These are phyloP conservation scores for Siniperca undulata DNA, from an alignment of 2,797 vertebrate species.

Conservation along the genomic window DNA sequence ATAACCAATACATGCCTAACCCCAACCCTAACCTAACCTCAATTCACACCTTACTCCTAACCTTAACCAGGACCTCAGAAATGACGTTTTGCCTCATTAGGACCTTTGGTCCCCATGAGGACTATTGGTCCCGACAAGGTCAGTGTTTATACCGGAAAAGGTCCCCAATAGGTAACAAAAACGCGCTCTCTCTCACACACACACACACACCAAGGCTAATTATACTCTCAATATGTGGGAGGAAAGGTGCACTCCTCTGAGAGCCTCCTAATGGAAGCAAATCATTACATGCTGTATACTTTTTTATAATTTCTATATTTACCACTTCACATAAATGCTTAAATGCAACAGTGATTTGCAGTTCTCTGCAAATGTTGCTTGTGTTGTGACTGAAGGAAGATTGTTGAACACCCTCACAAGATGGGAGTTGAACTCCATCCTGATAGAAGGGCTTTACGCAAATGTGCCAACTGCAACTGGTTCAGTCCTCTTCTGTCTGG, in stretches of 20 bases:
- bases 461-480: slow-evolving; percentile 17
- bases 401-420: slow-evolving; percentile 14
- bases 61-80: neutral
- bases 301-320: slow-evolving; percentile 16
- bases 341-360: slow-evolving; percentile 27
- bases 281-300: slow-evolving; percentile 24
- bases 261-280: slow-evolving; percentile 26
- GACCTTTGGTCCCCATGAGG: too few relatives aligned
- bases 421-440: slow-evolving; percentile 17
- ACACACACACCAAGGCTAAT: slow-evolving; percentile 10
- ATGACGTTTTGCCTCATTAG: too few relatives aligned
- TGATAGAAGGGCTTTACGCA: slow-evolving; percentile 27
- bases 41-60: neutral
- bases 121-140: too few relatives aligned
- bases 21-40: neutral
- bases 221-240: slow-evolving; percentile 14
- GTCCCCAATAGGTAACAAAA: neutral
- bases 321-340: neutral
- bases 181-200: neutral
- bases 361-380: slow-evolving; percentile 12
- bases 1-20: too few relatives aligned
- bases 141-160: too few relatives aligned
- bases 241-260: slow-evolving; percentile 23
- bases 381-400: slow-evolving; percentile 29
- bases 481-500: slow-evolving; percentile 32